Base-by-base conservation (phyloP, 2,797 vertebrate genomes). In the Gallinago solitaria region DNA sequence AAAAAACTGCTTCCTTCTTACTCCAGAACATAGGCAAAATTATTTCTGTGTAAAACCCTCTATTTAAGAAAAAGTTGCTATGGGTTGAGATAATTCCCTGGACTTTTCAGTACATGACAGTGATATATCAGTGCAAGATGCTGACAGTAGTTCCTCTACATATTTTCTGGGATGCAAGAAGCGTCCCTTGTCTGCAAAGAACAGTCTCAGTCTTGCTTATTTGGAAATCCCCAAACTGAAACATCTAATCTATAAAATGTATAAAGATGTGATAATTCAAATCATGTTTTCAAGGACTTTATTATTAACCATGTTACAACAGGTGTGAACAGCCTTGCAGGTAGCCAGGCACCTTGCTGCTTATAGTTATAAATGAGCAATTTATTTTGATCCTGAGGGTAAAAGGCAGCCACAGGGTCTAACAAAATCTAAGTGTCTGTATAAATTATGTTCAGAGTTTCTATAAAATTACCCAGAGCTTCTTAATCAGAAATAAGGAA, bases 361-460 rank as follows among this genome's bases (percentile, higher is more conserved):
- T 89, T 92, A 41, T 27, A 90, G 54, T 74, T 84, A 90, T 18
- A 95, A 94, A 83, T 35, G 37, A 90, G 74, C 35, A 75, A 90
- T 68, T 94, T 8, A 53, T 70, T 92, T 77, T 87, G 77, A 64
- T 90, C 64, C 63, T 64, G n/a, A 54, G 43, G 57, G 71, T 11
- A 57, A 92, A 88, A 79, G 32, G 69, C 76, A 54, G 81, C 33
- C 11, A 30, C 1, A 24, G 56, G 32, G 32, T 71, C 80, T 77
- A 87, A 56, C 37, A 76, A 73, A 65, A 84, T 64, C 45, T 65
- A 65, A 28, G 4, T 64, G 50, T 69, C 53, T 83, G 25, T 32
- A 51, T 35, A 95, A 87, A 89, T 92, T 63, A 87, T 11, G 9
- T 43, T 82, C 65, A 51, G 30, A 88, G 19, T 18, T 83, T 95